Evolutionary conservation across 92 coral and sea anemone genomes (phyloP).

Genomic region (Actinernus sp.): DNA sequence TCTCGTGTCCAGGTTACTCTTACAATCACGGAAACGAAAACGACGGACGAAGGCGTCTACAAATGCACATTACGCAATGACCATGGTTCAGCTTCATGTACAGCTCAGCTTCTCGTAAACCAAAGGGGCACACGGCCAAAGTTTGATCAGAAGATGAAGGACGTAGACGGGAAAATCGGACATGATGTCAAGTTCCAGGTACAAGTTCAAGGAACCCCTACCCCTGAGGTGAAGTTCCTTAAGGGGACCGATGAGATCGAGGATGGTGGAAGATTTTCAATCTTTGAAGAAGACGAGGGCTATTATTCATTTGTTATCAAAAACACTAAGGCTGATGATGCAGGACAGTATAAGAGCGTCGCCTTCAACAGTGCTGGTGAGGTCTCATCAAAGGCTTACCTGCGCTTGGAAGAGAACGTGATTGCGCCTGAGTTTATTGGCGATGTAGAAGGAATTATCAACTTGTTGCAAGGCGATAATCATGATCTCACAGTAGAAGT

Average conservation of each 20-base stretch:
- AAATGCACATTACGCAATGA: constrained; percentile 70
- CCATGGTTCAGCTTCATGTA: constrained; percentile 58
- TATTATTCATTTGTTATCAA: constrained; percentile 77
- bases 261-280: constrained; percentile 85
- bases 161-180: constrained; percentile 56
- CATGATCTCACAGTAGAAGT: constrained; percentile 62
- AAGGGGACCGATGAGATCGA: constrained; percentile 76
- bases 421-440: constrained; percentile 70
- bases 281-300: constrained; percentile 86
- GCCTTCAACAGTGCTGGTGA: constrained; percentile 92
- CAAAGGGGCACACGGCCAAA: constrained; percentile 65
- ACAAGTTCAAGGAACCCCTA: constrained; percentile 81
- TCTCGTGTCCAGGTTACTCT: constrained; percentile 59
- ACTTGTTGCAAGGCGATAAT: constrained; percentile 74
- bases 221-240: constrained; percentile 72
- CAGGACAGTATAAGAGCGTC: constrained; percentile 85
- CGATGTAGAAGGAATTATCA: constrained; percentile 63
- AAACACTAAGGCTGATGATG: constrained; percentile 73
- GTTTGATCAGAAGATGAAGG: constrained; percentile 59
- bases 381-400: constrained; percentile 73
- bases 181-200: constrained; percentile 75
- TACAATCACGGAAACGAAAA: constrained; percentile 42
- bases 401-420: constrained; percentile 66
- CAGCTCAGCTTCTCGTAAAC: constrained; percentile 74
- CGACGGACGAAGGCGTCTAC: constrained; percentile 77